A percentile compares a stretch with the other conserved stretches of the same genome.
phyloP scores from a whole-genome alignment of 2,888 invertebrate species.

The Sepiola atlantica region DNA sequence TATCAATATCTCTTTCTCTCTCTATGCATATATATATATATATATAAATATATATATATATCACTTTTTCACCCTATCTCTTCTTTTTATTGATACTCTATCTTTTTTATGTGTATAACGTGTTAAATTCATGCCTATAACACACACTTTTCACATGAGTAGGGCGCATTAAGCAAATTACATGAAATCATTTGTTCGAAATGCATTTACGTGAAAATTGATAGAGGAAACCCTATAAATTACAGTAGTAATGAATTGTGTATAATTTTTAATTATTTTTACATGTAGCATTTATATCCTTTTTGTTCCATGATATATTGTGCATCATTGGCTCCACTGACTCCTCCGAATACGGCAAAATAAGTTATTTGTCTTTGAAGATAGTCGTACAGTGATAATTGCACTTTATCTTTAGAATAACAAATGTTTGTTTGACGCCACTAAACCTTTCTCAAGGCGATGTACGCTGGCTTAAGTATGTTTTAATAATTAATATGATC shows the following conservation, averaged over 20 bases:
- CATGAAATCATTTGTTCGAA: background rate
- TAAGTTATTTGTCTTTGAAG: background rate
- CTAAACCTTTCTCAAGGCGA: background rate
- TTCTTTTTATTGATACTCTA: no score
- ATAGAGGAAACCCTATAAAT: background rate
- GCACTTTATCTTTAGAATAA: background rate
- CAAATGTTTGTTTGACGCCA: background rate
- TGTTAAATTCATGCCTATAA: no score
- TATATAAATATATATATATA: no score
- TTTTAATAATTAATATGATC: background rate
- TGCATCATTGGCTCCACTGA: background rate
- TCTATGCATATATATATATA: no score
- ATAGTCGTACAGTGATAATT: background rate
- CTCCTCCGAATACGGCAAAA: background rate
- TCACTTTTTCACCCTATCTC: no score
- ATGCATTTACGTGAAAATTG: background rate
- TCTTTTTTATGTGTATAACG: no score
- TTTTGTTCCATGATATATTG: background rate
- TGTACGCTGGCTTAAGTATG: background rate
- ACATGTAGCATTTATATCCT: background rate
- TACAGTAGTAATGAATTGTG: no score
- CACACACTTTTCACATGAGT: background rate
- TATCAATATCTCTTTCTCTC: no score
- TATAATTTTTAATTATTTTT: no score
- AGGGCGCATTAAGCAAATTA: background rate